phyloP scores from a whole-genome alignment of 1,140 invertebrate genomes.

The Drosophila jambulina region DNA sequence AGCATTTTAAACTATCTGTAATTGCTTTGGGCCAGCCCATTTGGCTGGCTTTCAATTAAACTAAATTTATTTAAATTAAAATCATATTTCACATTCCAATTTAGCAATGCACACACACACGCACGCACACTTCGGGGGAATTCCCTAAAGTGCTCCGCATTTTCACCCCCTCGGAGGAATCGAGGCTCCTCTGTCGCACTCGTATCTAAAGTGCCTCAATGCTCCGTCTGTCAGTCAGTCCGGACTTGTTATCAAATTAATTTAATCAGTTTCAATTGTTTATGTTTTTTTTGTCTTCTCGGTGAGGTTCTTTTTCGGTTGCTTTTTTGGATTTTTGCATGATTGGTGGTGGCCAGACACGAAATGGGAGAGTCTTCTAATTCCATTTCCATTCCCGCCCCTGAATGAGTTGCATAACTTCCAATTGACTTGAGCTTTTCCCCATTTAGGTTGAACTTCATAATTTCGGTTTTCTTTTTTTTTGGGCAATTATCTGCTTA shows the following conservation, averaged over 20 bases:
- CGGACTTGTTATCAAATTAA: slow-evolving; percentile 75
- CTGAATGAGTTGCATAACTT: slow-evolving; percentile 53
- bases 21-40: slow-evolving; percentile 40
- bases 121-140: slow-evolving; percentile 14
- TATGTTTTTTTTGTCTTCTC: slow-evolving; percentile 56
- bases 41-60: slow-evolving; percentile 44
- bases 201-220: slow-evolving; percentile 72
- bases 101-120: slow-evolving; percentile 27
- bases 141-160: slow-evolving; percentile 32
- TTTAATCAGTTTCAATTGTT: slow-evolving; percentile 83
- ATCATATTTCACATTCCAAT: slow-evolving; percentile 69
- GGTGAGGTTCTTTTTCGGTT: slow-evolving; percentile 18
- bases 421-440: slow-evolving; percentile 69
- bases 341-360: slow-evolving; percentile 73
- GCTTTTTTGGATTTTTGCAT: slow-evolving; percentile 60
- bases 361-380: slow-evolving; percentile 51
- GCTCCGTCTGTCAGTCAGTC: slow-evolving; percentile 28
- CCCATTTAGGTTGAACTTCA: slow-evolving; percentile 23
- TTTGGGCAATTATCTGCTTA: slow-evolving; percentile 43
- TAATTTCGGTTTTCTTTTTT: slow-evolving; percentile 27
- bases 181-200: slow-evolving; percentile 16
- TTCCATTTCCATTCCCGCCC: slow-evolving; percentile 3
- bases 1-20: slow-evolving; percentile 44
- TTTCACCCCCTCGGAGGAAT: slow-evolving; percentile 40
- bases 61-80: slow-evolving; percentile 64